Evolutionary conservation across 2,888 invertebrate species (phyloP).

Genomic region (Melanchra persicariae): DNA sequence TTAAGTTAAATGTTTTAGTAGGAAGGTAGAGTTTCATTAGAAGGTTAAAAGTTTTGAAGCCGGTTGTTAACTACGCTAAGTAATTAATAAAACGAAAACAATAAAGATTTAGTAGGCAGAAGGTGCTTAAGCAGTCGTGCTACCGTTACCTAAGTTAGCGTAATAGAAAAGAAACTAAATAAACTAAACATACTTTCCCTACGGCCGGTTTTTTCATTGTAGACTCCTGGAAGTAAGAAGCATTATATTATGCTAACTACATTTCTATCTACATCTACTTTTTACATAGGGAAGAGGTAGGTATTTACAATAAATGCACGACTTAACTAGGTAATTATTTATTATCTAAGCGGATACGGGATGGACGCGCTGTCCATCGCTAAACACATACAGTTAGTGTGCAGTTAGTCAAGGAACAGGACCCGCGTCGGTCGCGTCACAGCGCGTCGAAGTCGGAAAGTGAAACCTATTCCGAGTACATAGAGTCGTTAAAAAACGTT

Average conservation of each 20-base stretch:
- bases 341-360: no score
- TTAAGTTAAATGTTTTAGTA: neutral
- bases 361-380: no score
- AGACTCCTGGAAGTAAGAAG: constrained; percentile 78
- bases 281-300: neutral
- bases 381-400: no score
- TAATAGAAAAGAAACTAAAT: constrained; percentile 48
- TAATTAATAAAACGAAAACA: neutral
- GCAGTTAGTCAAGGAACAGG: no score
- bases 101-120: constrained; percentile 20
- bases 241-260: constrained; percentile 45
- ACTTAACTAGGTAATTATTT: neutral
- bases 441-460: no score
- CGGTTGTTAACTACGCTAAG: neutral
- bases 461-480: no score
- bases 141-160: constrained; percentile 36
- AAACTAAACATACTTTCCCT: constrained; percentile 83
- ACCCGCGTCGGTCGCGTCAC: no score
- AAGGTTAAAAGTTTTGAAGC: neutral
- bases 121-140: constrained; percentile 20
- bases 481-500: no score
- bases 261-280: constrained; percentile 1
- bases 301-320: neutral
- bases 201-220: constrained; percentile 79
- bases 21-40: neutral